phyloP scores from a whole-genome alignment of 2,113 vertebrate species.

The Steatornis caripensis region DNA sequence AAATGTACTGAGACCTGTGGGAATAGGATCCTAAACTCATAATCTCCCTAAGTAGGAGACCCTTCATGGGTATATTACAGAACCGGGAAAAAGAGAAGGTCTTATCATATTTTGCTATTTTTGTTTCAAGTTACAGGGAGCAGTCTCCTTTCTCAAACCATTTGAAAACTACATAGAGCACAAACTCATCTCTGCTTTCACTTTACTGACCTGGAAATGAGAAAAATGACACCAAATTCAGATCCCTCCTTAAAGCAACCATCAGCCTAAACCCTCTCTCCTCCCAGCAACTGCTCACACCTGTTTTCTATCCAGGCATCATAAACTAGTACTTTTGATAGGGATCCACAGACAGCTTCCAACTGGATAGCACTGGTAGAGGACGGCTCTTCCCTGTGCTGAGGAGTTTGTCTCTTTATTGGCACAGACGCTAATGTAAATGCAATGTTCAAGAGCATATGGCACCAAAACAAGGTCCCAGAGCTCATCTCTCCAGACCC shows the following conservation, averaged over 20 bases:
- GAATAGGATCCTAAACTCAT: background rate
- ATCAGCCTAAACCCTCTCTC: background rate
- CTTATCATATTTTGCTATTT: background rate
- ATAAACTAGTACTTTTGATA: background rate
- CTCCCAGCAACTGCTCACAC: background rate
- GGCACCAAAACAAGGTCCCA: background rate
- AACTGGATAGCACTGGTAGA: background rate
- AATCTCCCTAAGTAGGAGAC: background rate
- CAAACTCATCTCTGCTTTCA: background rate
- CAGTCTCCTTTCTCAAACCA: background rate
- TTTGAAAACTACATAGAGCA: background rate
- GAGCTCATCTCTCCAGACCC: background rate
- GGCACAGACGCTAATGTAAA: too few species aligned
- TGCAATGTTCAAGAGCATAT: background rate
- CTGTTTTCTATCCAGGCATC: background rate
- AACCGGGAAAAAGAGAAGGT: background rate
- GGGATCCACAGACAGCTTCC: background rate
- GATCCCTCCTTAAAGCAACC: background rate
- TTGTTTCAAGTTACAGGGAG: background rate
- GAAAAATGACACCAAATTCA: background rate
- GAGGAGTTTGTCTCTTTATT: background rate
- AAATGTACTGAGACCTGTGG: background rate
- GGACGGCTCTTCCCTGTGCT: background rate
- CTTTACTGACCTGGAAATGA: background rate
- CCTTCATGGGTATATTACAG: background rate